Evolutionary conservation across 1,140 invertebrate species (phyloP).

Genomic region (Theocolax elegans): DNA sequence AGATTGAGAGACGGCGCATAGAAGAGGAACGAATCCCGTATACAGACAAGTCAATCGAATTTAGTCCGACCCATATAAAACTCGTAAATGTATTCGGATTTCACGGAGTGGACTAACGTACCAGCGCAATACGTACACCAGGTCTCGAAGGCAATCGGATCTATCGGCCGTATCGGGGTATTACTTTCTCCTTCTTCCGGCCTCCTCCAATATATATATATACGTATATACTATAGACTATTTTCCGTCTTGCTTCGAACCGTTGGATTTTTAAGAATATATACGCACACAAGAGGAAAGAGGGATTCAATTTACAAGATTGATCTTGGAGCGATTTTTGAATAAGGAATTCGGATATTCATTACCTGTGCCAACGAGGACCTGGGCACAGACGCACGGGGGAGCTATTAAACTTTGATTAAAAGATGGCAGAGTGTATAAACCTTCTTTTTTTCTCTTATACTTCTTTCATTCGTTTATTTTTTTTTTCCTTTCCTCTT

Average conservation of each 20-base stretch:
- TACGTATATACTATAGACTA: not conserved
- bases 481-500: not conserved
- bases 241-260: slow-evolving; percentile 6
- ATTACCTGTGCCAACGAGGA: not conserved
- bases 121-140: not conserved
- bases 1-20: not conserved
- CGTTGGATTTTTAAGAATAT: slow-evolving; percentile 8
- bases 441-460: not conserved
- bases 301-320: slow-evolving; percentile 33
- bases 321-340: slow-evolving; percentile 31
- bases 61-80: slow-evolving; percentile 23
- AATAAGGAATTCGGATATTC: slow-evolving; percentile 30
- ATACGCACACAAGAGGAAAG: not conserved
- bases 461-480: not conserved
- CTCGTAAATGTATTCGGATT: slow-evolving; percentile 23
- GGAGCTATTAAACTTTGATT: slow-evolving; percentile 14
- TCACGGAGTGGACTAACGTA: slow-evolving; percentile 15
- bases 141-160: slow-evolving; percentile 5
- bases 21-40: not conserved
- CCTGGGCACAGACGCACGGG: not conserved
- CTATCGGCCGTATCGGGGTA: slow-evolving; percentile 12
- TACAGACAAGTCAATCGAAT: slow-evolving; percentile 19
- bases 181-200: slow-evolving; percentile 24
- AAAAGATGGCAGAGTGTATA: slow-evolving; percentile 9
- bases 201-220: not conserved